Base-by-base conservation (phyloP, 2,797 vertebrate species). In the Todus mexicanus region DNA sequence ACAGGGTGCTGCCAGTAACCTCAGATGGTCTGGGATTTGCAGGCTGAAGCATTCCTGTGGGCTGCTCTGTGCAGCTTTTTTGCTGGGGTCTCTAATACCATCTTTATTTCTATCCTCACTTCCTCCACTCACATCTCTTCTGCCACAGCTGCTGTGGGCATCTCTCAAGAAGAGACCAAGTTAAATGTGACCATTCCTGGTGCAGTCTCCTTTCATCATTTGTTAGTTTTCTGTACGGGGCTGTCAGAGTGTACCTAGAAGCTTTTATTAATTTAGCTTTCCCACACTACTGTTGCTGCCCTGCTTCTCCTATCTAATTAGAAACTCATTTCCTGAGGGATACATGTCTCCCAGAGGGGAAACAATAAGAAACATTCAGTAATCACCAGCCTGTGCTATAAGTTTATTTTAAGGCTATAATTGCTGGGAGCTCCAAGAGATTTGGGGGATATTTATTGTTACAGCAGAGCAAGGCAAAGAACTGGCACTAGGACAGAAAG, bases 271-370 rank as follows among this genome's bases (percentile, higher is more conserved):
- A 86, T 92, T 93, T 40, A 40, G 69, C 43, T 93, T 96, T 96
- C 96, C 95, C 95, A 96, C 96, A 96, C 90, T 93, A 50, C 42
- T 84, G 81, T 90, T 80, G n/a, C 59, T 93, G 91, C 72, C 43
- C 43, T 73, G 76, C 85, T 94, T 92, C 92, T 96, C 61, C 65
- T 69, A 70, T 79, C 73, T 89, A 94, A 95, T 96, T 95, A 94
- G 87, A 95, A 94, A 78, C 57, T 95, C 94, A 94, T 96, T 96
- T 96, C 96, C 96, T 96, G 94, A 95, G 92, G 95, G 92, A 95
- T 87, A 89, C 51, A 72, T 13, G 13, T 80, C 77, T 95, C 95
- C 72, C 92, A 14, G 86, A 94, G 84, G 89, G 89, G 81, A 95
- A 96, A 94, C 90, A 95, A 90, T 94, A 94, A 92, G 92, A 94